Conservation (phyloP, 2,113 vertebrate species). For the Pavo muticus region DNA sequence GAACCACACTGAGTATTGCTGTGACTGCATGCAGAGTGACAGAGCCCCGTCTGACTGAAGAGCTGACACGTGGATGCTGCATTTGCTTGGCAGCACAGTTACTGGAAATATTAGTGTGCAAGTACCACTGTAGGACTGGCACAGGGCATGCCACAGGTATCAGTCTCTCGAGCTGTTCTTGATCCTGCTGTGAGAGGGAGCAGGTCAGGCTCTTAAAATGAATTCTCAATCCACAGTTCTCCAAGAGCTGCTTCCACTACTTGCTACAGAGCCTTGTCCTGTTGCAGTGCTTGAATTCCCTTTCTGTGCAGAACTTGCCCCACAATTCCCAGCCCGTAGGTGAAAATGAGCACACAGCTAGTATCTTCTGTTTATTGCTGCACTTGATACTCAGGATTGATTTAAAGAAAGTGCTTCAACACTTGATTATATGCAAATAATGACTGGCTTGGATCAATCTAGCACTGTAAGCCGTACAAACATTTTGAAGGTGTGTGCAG, state of each 20-base stretch:
- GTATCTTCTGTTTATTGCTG: neutral
- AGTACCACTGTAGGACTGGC: neutral
- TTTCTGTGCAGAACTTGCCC: neutral
- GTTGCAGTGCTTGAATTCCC: neutral
- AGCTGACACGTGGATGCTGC: neutral
- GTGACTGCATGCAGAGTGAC: neutral
- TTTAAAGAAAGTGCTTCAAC: neutral
- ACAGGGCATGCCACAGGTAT: neutral
- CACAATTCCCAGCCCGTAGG: rapidly evolving
- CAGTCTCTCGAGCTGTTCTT: neutral
- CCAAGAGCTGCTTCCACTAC: neutral
- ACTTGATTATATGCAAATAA: neutral
- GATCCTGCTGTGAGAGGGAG: neutral
- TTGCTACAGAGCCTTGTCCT: neutral
- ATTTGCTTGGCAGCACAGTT: neutral
- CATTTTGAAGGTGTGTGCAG: neutral
- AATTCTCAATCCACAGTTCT: neutral
- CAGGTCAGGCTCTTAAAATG: neutral
- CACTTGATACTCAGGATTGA: neutral
- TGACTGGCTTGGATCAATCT: neutral
- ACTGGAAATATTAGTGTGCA: neutral
- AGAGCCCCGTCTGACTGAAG: neutral
- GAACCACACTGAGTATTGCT: neutral
- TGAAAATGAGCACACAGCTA: neutral
- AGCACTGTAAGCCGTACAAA: rapidly evolving